A percentile compares a stretch with the other conserved stretches of the same genome.
Conservation (phyloP, 2,888 invertebrate species). For the Kuschelorhynchus macadamiae region DNA sequence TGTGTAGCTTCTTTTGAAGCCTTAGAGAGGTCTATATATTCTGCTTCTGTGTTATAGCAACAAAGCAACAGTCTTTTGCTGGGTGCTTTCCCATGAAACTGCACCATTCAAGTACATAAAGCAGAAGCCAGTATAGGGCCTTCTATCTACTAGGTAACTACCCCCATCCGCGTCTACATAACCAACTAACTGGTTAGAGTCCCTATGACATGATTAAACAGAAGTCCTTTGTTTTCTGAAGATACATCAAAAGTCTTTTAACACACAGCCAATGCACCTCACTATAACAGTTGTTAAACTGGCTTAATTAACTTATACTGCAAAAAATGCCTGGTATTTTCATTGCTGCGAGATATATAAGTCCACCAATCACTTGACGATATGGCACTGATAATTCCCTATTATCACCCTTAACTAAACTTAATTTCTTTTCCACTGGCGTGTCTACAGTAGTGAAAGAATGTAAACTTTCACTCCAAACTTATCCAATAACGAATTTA, state of each 20-base stretch:
- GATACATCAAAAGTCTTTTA: conserved; percentile 59
- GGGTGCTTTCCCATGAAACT: conserved; percentile 35
- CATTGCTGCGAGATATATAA: conserved; percentile 45
- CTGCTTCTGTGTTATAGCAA: conserved; percentile 50
- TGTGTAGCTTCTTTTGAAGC: too few species aligned
- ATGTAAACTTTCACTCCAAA: conserved; percentile 7
- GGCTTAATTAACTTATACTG: conserved; percentile 38
- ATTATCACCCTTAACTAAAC: not conserved
- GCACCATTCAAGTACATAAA: conserved; percentile 31
- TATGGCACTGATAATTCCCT: not conserved
- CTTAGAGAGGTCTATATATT: conserved; percentile 50
- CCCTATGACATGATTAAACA: conserved; percentile 37
- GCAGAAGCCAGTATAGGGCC: conserved; percentile 48
- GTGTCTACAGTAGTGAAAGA: conserved; percentile 4
- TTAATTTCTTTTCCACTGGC: not conserved
- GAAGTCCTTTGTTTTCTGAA: conserved; percentile 42
- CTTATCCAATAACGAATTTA: conserved; percentile 1
- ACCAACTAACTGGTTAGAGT: not conserved
- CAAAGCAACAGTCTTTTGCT: conserved; percentile 49
- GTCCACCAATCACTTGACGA: not conserved
- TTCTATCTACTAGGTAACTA: conserved; percentile 24
- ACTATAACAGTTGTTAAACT: conserved; percentile 38
- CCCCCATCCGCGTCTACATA: conserved; percentile 43
- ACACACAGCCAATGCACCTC: conserved; percentile 55
- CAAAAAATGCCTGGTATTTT: conserved; percentile 42